A percentile compares a stretch with the other conserved stretches of the same genome.
Conservation (phyloP, 2,113 vertebrate genomes). For the Callaeas wilsoni region DNA sequence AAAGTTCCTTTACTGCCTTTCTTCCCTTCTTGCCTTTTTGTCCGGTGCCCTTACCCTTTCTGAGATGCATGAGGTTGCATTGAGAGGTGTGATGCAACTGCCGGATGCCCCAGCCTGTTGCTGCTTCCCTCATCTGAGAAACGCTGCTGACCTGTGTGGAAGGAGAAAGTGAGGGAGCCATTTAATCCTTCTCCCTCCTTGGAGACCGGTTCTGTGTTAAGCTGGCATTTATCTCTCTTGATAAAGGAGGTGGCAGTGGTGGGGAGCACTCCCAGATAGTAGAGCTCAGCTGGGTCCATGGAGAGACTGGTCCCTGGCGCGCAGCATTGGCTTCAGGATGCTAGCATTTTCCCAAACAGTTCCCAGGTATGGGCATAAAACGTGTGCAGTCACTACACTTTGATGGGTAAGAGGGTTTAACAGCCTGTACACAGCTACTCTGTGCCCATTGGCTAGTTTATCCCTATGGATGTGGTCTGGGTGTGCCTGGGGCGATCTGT, state of each 20-base stretch:
- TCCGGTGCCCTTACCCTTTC: neutral
- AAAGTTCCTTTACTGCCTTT: neutral
- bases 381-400: neutral
- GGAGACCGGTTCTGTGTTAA: neutral
- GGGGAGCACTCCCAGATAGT: neutral
- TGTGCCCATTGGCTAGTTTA: neutral
- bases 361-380: neutral
- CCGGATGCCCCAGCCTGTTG: neutral
- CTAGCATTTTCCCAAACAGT: neutral
- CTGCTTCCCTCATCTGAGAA: neutral
- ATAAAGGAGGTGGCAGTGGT: neutral
- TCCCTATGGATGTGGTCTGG: neutral
- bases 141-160: neutral
- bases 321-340: neutral
- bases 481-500: neutral
- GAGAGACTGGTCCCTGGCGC: neutral
- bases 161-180: neutral
- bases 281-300: neutral
- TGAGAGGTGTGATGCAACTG: neutral
- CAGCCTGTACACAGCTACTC: neutral
- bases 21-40: neutral
- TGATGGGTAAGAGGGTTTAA: neutral
- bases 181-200: neutral
- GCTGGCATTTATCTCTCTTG: neutral
- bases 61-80: neutral